These are phyloP conservation scores for Pelecanoides urinatrix DNA, from an alignment of 2,113 vertebrate species.

Conservation along the genomic window DNA sequence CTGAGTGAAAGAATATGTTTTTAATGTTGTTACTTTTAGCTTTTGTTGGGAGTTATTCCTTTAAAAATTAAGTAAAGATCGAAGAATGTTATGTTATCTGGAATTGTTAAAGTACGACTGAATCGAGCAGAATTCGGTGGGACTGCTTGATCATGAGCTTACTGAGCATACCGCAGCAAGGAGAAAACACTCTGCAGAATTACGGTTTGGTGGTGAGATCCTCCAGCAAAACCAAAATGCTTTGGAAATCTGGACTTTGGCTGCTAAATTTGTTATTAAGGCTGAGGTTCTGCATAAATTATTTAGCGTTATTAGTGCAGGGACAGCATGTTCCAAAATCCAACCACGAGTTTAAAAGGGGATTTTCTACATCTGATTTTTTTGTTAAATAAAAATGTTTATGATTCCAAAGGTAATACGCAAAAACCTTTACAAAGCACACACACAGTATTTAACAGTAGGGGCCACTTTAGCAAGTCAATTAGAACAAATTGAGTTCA, in stretches of 20 bases:
- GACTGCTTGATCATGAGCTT: not conserved
- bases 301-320: not conserved
- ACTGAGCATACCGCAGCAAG: not conserved
- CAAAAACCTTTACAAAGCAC: not conserved
- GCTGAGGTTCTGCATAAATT: not conserved
- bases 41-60: not conserved
- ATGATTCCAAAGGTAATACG: not conserved
- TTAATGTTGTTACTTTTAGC: not conserved
- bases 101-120: not conserved
- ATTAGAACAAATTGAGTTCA: not conserved
- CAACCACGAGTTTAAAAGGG: not conserved
- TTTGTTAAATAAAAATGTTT: not conserved
- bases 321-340: not conserved
- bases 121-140: not conserved
- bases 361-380: not conserved
- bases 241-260: not conserved
- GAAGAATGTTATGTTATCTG: not conserved
- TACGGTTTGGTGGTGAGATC: not conserved
- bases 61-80: not conserved
- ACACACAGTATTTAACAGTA: not conserved
- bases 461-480: not conserved
- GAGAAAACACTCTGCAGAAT: not conserved
- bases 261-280: not conserved
- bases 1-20: not conserved
- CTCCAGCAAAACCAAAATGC: not conserved